Conservation (phyloP, 1,140 invertebrate genomes). For the Acromyrmex echinatior region DNA sequence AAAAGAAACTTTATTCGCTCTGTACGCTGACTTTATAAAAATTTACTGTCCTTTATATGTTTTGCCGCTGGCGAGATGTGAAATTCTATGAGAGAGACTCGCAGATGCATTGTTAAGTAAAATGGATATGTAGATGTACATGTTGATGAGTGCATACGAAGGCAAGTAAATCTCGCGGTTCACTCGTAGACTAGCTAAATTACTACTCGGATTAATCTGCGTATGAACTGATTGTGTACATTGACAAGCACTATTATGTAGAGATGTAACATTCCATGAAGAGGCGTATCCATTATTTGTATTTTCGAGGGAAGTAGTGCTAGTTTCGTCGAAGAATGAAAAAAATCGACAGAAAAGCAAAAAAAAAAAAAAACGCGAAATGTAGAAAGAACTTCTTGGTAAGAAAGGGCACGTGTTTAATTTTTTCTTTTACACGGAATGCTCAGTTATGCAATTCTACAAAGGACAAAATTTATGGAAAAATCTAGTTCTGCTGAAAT, state of each 20-base stretch:
- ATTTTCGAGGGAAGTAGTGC: not conserved
- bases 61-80: not conserved
- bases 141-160: constrained; percentile 52
- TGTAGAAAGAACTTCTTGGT: not conserved
- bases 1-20: not conserved
- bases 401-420: constrained; percentile 37
- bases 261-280: not conserved
- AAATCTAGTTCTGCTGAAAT: constrained; percentile 28
- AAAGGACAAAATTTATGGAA: constrained; percentile 38
- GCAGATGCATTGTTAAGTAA: constrained; percentile 6
- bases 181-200: constrained; percentile 68
- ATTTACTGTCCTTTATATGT: not conserved
- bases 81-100: not conserved
- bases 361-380: not conserved
- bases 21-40: not conserved
- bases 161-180: constrained; percentile 64
- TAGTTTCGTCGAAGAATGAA: not conserved
- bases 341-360: not conserved
- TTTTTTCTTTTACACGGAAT: constrained; percentile 40
- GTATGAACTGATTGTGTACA: constrained; percentile 57
- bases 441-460: constrained; percentile 1
- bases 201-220: constrained; percentile 69
- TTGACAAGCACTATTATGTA: constrained; percentile 48
- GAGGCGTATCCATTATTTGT: constrained; percentile 5
- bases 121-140: constrained; percentile 41